These are phyloP conservation scores for Antheraea pernyi DNA, from an alignment of 1,140 invertebrate genomes.

Conservation along the genomic window DNA sequence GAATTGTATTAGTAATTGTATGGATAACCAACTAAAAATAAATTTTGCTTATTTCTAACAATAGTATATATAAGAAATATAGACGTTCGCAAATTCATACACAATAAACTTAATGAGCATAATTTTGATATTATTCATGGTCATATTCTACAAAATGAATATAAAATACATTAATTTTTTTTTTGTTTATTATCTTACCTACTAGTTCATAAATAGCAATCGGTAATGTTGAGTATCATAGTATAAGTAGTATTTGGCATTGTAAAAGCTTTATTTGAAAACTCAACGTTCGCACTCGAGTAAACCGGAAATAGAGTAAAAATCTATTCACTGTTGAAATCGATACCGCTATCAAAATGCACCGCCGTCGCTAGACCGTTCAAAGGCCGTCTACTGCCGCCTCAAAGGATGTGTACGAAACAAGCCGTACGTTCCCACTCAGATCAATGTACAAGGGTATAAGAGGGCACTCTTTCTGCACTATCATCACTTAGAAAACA, in stretches of 20 bases:
- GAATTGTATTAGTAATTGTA: no score
- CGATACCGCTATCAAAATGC: slow-evolving; percentile 31
- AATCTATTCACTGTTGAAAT: slow-evolving; percentile 31
- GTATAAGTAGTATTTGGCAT: neutral
- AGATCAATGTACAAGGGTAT: slow-evolving; percentile 46
- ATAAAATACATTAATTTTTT: no score
- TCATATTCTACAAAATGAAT: no score
- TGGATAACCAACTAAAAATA: no score
- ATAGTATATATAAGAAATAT: no score
- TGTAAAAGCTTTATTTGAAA: slow-evolving; percentile 7
- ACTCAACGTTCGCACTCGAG: slow-evolving; percentile 13
- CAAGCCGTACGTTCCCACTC: slow-evolving; percentile 53
- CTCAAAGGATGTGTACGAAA: slow-evolving; percentile 63
- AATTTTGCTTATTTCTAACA: no score
- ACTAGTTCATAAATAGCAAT: no score
- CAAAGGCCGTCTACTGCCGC: slow-evolving; percentile 50
- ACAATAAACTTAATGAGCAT: no score
- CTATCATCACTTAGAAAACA: slow-evolving; percentile 31
- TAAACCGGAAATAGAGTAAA: slow-evolving; percentile 22
- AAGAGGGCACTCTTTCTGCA: slow-evolving; percentile 36
- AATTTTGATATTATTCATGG: no score
- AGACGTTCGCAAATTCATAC: no score
- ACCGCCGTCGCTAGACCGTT: slow-evolving; percentile 21
- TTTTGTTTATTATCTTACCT: no score
- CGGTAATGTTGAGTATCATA: neutral